These are phyloP conservation scores for Parazoanthus swiftii DNA, from an alignment of 92 coral and sea anemone genomes.

Conservation along the genomic window DNA sequence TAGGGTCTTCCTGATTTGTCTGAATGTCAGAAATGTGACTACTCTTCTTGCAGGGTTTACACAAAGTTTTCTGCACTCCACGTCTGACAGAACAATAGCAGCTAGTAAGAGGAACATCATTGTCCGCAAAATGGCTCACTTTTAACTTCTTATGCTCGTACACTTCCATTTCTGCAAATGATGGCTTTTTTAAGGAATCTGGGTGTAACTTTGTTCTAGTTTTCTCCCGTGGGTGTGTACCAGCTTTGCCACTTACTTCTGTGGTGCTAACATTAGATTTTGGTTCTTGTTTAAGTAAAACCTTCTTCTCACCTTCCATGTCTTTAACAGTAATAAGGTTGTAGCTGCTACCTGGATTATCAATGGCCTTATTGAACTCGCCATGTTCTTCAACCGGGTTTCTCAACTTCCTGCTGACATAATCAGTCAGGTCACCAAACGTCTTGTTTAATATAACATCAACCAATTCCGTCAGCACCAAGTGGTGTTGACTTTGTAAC, in stretches of 20 bases:
- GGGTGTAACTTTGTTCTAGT: not conserved
- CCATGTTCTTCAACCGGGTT: not conserved
- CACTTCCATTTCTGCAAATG: not conserved
- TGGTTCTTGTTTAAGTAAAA: not conserved
- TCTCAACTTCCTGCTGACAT: slow-evolving; percentile 47
- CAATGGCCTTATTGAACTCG: not conserved
- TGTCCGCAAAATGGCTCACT: not conserved
- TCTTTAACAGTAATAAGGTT: not conserved
- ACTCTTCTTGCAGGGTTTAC: slow-evolving; percentile 41
- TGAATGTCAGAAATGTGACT: slow-evolving; percentile 4
- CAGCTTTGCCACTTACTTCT: not conserved
- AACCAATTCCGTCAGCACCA: slow-evolving; percentile 61
- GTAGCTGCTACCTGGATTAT: not conserved
- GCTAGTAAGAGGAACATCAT: not conserved
- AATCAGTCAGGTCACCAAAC: slow-evolving; percentile 66
- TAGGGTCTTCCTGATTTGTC: not conserved
- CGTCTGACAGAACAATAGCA: slow-evolving; percentile 84
- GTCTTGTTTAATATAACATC: slow-evolving; percentile 73
- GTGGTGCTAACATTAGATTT: not conserved
- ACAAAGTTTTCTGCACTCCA: slow-evolving; percentile 59
- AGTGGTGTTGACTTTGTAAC: slow-evolving; percentile 15
- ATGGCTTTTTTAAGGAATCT: not conserved
- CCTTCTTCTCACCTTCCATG: not conserved
- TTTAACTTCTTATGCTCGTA: slow-evolving; percentile 13
- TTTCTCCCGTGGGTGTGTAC: not conserved